Evolutionary conservation across 2,888 invertebrate species (phyloP).

Genomic region (Adelognathus sp.): DNA sequence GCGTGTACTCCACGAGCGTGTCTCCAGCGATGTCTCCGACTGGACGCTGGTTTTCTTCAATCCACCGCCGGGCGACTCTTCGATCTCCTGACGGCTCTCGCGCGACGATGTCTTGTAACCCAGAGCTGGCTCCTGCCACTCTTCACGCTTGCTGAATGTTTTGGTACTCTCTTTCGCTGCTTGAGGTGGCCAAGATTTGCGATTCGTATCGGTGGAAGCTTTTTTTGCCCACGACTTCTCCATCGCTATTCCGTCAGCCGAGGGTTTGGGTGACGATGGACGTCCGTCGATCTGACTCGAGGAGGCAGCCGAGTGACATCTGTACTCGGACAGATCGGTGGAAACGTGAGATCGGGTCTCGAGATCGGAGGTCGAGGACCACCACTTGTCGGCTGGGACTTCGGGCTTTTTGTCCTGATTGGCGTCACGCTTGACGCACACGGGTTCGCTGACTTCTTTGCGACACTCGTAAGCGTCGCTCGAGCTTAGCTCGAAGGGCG

Average conservation of each 20-base stretch:
- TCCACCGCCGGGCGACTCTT: constrained; percentile 73
- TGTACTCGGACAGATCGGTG: constrained; percentile 74
- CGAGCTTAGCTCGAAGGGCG: constrained; percentile 72
- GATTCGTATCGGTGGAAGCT: constrained; percentile 79
- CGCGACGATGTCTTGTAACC: constrained; percentile 74
- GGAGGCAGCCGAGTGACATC: constrained; percentile 73
- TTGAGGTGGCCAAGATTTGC: constrained; percentile 83
- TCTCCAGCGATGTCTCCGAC: constrained; percentile 74
- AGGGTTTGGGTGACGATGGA: constrained; percentile 82
- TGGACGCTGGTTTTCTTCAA: constrained; percentile 76
- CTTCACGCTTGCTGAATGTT: constrained; percentile 70
- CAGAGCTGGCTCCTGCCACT: constrained; percentile 75
- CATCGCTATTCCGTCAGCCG: constrained; percentile 86
- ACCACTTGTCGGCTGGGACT: constrained; percentile 60
- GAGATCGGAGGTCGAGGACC: constrained; percentile 74
- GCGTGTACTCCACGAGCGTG: constrained; percentile 75
- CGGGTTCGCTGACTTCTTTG: constrained; percentile 69
- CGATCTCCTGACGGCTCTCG: constrained; percentile 72
- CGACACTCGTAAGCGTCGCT: constrained; percentile 59
- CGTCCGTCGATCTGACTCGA: constrained; percentile 70
- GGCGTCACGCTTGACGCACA: constrained; percentile 67
- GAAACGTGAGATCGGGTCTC: constrained; percentile 76
- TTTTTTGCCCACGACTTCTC: constrained; percentile 86
- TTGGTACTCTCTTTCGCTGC: constrained; percentile 66
- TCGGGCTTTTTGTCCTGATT: constrained; percentile 65